Conservation (phyloP, 2,888 invertebrate species). For the Cactoblastis cactorum region DNA sequence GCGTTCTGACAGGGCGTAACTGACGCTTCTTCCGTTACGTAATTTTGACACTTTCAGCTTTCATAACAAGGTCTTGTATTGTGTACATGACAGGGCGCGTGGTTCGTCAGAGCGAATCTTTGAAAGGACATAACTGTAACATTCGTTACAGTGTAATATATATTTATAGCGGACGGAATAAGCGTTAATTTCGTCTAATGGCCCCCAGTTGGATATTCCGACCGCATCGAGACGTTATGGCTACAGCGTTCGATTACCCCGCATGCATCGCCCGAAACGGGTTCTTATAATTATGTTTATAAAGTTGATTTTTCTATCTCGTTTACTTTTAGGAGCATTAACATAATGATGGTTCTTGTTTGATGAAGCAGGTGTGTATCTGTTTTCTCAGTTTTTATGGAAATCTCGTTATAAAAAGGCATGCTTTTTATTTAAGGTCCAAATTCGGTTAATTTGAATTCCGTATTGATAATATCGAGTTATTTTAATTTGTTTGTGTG, state of each 20-base stretch:
- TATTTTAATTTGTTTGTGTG: conserved; percentile 23
- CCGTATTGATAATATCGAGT: conserved; percentile 23
- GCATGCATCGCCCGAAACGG: conserved; percentile 38
- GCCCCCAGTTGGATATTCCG: conserved; percentile 61
- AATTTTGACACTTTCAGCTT: conserved; percentile 74
- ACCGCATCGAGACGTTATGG: conserved; percentile 60
- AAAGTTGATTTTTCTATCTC: conserved; percentile 47
- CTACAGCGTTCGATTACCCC: conserved; percentile 46
- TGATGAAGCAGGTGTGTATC: conserved; percentile 75
- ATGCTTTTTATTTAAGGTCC: conserved; percentile 48
- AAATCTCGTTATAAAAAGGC: conserved; percentile 70
- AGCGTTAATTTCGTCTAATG: conserved; percentile 74
- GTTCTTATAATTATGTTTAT: conserved; percentile 37
- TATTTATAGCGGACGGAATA: conserved; percentile 70
- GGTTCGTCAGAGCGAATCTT: conserved; percentile 55
- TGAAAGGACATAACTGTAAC: conserved; percentile 70
- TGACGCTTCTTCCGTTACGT: conserved; percentile 71
- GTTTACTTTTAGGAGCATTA: conserved; percentile 63
- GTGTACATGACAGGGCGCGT: conserved; percentile 52
- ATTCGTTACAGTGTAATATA: conserved; percentile 61
- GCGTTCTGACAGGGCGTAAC: conserved; percentile 75
- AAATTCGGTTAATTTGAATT: conserved; percentile 50
- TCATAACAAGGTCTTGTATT: conserved; percentile 74
- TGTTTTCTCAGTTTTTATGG: conserved; percentile 74
- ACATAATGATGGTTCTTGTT: conserved; percentile 72